phyloP scores from a whole-genome alignment of 2,888 invertebrate species.

The Entomobrya proxima region DNA sequence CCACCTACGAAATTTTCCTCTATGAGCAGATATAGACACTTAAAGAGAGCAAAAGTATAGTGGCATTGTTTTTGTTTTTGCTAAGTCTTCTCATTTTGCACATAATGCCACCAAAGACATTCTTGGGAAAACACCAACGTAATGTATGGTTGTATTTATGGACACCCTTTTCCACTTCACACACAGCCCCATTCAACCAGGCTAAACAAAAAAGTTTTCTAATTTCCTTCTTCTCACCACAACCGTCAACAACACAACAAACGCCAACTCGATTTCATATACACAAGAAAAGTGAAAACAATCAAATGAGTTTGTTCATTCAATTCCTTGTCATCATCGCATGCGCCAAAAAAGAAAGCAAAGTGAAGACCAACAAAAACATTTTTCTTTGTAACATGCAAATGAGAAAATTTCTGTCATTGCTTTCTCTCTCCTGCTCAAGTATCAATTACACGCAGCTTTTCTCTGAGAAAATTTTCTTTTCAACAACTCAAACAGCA shows the following conservation, averaged over 20 bases:
- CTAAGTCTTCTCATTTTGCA: not conserved
- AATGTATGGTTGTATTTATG: conserved; percentile 15
- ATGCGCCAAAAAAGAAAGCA: not conserved
- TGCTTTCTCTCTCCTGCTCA: conserved; percentile 28
- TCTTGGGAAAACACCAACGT: not conserved
- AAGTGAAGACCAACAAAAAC: conserved; percentile 33
- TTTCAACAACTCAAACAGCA: conserved; percentile 28
- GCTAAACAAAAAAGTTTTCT: conserved; percentile 61
- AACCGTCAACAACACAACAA: not conserved
- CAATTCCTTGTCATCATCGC: conserved; percentile 17
- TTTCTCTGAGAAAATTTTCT: conserved; percentile 4
- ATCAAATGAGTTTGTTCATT: conserved; percentile 53
- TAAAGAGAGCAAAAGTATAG: not conserved
- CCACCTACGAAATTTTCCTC: conserved; percentile 7
- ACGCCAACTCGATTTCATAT: not conserved
- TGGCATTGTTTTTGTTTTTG: conserved; percentile 23
- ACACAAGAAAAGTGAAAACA: conserved; percentile 51
- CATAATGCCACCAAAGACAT: not conserved
- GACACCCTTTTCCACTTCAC: conserved; percentile 33
- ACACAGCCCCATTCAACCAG: not conserved
- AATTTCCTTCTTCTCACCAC: conserved; percentile 57
- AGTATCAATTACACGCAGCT: conserved; percentile 57
- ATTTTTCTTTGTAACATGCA: conserved; percentile 19
- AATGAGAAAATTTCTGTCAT: conserved; percentile 38
- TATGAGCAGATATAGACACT: not conserved